Conservation (phyloP, 2,888 invertebrate species). For the Eurytoma adleriae region DNA sequence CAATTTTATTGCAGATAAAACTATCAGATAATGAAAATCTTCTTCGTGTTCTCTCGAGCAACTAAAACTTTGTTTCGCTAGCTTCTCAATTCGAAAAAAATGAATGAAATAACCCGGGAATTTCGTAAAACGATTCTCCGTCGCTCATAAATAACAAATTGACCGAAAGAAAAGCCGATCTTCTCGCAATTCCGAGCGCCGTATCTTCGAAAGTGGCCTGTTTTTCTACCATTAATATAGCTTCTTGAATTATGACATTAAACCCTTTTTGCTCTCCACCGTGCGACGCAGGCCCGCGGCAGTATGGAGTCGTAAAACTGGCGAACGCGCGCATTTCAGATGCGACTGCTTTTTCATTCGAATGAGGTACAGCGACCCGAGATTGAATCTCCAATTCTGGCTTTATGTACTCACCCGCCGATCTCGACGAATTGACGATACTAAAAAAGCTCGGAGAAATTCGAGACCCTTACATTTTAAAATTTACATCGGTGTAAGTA, state of each 20-base stretch:
- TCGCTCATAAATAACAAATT: slow-evolving; percentile 26
- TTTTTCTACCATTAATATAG: slow-evolving; percentile 40
- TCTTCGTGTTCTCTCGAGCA: no score
- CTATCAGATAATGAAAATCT: no score
- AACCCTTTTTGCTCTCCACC: slow-evolving; percentile 5
- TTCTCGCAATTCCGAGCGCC: neutral
- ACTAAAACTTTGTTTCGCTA: no score
- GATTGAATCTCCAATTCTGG: slow-evolving; percentile 15
- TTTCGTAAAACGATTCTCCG: neutral
- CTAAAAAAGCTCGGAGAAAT: no score
- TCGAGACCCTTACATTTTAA: no score
- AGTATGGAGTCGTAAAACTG: slow-evolving; percentile 39
- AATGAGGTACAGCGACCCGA: slow-evolving; percentile 3
- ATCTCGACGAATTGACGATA: no score
- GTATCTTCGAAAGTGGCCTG: neutral
- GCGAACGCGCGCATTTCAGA: slow-evolving; percentile 26
- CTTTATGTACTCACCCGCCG: no score
- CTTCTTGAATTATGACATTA: slow-evolving; percentile 42
- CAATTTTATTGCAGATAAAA: no score
- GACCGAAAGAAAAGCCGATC: slow-evolving; percentile 15
- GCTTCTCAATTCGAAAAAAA: neutral
- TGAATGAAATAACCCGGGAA: neutral
- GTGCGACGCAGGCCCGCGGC: neutral
- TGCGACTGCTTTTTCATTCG: slow-evolving; percentile 29
- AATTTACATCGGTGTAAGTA: no score